Evolutionary conservation across 2,797 vertebrate species (phyloP).

Genomic region (Tolypeutes matacus): DNA sequence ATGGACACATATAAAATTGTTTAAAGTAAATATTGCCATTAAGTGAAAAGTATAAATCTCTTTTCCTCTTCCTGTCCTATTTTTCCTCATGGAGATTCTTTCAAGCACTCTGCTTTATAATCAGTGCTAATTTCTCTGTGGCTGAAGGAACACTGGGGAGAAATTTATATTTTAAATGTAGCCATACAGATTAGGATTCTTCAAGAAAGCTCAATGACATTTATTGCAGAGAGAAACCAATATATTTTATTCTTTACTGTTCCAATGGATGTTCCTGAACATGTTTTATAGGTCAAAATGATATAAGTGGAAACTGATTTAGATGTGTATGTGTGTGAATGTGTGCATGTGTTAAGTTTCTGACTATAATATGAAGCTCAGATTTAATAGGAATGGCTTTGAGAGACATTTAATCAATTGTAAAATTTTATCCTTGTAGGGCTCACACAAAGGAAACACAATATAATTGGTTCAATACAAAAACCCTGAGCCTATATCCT

Average conservation of each 20-base stretch:
- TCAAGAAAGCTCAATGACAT: slow-evolving; percentile 51
- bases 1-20: slow-evolving; percentile 5
- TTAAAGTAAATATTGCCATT: not conserved
- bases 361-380: not conserved
- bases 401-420: not conserved
- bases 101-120: slow-evolving; percentile 23
- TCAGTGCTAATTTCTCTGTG: slow-evolving; percentile 8
- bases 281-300: not conserved
- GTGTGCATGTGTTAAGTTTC: not conserved
- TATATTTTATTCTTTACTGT: not conserved
- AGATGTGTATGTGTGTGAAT: not conserved
- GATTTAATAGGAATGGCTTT: not conserved
- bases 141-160: not conserved
- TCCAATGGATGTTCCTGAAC: not conserved
- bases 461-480: not conserved
- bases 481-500: not conserved
- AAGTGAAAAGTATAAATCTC: slow-evolving; percentile 71
- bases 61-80: not conserved
- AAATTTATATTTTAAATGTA: slow-evolving; percentile 57
- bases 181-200: slow-evolving; percentile 41
- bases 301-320: not conserved
- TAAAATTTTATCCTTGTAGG: not conserved
- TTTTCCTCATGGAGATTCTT: slow-evolving; percentile 46
- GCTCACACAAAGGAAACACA: not conserved
- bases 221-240: slow-evolving; percentile 37